A percentile compares a stretch with the other conserved stretches of the same genome.
phyloP scores from a whole-genome alignment of 2,797 vertebrate species.

The Anas acuta region DNA sequence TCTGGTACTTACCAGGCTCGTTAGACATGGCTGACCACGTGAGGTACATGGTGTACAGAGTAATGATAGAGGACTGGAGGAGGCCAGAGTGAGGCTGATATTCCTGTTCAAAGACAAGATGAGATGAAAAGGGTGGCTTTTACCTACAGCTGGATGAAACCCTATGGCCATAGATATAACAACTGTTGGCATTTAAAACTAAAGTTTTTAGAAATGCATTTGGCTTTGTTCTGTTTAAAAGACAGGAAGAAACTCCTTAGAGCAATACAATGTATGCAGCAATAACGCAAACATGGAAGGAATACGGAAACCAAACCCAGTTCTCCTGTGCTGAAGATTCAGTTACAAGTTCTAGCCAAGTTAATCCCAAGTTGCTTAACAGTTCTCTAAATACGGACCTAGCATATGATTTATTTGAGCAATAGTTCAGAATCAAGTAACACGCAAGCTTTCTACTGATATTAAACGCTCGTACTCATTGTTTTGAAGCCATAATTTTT shows the following conservation, averaged over 20 bases:
- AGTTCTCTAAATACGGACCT: neutral
- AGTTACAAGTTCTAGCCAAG: neutral
- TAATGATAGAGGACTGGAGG: conserved; percentile 93
- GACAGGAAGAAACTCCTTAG: neutral
- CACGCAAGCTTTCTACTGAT: neutral
- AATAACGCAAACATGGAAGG: neutral
- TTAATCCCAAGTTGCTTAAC: neutral
- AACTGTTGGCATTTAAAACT: neutral
- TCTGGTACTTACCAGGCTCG: conserved; percentile 86
- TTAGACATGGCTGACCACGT: conserved; percentile 96
- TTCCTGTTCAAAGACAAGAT: conserved; percentile 77
- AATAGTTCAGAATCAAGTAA: neutral
- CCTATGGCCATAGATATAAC: neutral
- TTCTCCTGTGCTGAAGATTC: neutral
- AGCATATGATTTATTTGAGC: neutral
- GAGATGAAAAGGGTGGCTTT: neutral
- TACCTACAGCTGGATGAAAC: neutral
- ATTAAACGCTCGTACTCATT: neutral
- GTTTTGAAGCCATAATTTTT: neutral
- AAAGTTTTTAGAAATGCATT: neutral
- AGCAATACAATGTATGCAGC: neutral
- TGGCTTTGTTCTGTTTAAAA: neutral
- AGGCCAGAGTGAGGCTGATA: conserved; percentile 88
- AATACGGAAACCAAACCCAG: neutral
- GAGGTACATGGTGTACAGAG: conserved; percentile 91